Base-by-base conservation (phyloP, 2,888 invertebrate genomes). In the Pheosia gnoma region DNA sequence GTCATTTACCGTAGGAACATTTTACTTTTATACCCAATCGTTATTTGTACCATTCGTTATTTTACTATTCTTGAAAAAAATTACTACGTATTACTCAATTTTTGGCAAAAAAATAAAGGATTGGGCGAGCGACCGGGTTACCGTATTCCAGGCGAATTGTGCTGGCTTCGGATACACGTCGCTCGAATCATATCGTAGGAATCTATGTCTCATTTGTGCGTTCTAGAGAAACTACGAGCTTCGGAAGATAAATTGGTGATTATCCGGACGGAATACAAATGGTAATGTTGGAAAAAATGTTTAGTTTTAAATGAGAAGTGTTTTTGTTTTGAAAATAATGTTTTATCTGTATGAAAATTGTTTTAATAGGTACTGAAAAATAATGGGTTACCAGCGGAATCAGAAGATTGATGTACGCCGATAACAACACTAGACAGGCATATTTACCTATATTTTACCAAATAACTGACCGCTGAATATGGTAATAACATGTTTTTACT, bases 191-290 rank as follows among this genome's bases (percentile, higher is more conserved):
- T 74, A 75, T 65, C 65, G 52, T 45, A 45, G 59, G 67, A 66
- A 74, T 71, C 57, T 68, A 67, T 75, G 71, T 60, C 72, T 70
- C 75, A 71, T 77, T 75, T 72, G 75, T 70, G 52, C 39, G 49
- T 65, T 62, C 41, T 59, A 45, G 63, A 59, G 61, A 67, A 67
- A 63, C 59, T 60, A 63, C 61, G 52, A 37, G 45, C 41, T 63
- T 61, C 7, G 10, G 60, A 60, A 68, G 66, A 79, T 71, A 70
- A 71, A 75, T 70, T 61, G 65, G 61, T 45, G 52, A 67, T 71
- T 72, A 59, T 62, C 67, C 56, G 61, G 68, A 59, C 52, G 51
- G 57, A 58, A 53, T 59, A 62, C 59, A 58, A 41, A 36, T 45
- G 41, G 49, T 5, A 45, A 58, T 37, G 56, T 54, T 45, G 51